Conservation (phyloP, 2,113 vertebrate species). For the Ptychochromis oligacanthus region DNA sequence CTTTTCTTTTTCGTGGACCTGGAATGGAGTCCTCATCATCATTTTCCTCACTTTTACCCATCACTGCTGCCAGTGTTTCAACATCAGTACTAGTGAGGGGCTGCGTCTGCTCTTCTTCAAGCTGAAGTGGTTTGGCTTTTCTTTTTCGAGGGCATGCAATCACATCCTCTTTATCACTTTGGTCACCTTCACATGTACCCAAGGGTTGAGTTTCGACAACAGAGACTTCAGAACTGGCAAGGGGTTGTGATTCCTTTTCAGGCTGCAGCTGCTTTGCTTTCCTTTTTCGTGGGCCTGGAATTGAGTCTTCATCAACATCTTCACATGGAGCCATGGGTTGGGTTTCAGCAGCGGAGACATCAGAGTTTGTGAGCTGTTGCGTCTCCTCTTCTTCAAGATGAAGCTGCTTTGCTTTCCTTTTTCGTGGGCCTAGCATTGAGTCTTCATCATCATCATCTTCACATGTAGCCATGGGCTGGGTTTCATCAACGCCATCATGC, state of each 20-base stretch:
- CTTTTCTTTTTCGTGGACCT: neutral
- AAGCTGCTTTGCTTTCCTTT: constrained; percentile 20
- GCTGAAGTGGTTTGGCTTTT: constrained; percentile 16
- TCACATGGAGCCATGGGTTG: constrained; percentile 41
- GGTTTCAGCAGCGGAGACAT: neutral
- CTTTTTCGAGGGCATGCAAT: constrained; percentile 5
- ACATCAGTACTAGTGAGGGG: constrained; percentile 2
- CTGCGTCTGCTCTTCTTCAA: constrained; percentile 47
- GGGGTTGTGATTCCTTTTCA: neutral
- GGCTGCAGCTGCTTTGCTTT: constrained; percentile 9
- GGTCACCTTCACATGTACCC: neutral
- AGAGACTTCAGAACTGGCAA: constrained; percentile 1
- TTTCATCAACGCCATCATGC: neutral
- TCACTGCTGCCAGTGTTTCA: constrained; percentile 40
- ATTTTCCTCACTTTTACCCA: neutral
- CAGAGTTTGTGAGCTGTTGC: neutral
- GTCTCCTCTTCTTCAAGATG: constrained; percentile 4
- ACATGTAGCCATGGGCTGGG: constrained; percentile 12
- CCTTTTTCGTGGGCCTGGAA: constrained; percentile 1
- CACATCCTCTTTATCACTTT: constrained; percentile 2
- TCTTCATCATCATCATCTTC: constrained; percentile 18
- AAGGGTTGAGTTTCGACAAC: constrained; percentile 49
- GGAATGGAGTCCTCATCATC: neutral
- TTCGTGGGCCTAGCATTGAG: neutral
- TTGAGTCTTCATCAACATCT: neutral